These are phyloP conservation scores for Sylvilagus bachmani DNA, from an alignment of 2,113 vertebrate genomes.

Conservation along the genomic window DNA sequence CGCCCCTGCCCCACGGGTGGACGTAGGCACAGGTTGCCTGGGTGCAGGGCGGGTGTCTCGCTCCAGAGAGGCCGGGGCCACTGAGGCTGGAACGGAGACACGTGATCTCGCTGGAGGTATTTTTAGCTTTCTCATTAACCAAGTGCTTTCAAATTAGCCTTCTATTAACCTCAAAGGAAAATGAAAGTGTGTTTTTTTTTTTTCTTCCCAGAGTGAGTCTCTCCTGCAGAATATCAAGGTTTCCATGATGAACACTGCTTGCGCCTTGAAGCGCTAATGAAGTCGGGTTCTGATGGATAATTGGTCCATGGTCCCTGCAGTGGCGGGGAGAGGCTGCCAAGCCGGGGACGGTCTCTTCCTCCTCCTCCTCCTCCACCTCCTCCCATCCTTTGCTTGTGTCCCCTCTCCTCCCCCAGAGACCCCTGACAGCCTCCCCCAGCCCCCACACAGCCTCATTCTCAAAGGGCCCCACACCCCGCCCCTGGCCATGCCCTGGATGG, in stretches of 20 bases:
- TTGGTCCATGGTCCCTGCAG: background rate
- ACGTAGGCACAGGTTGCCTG: fast-evolving
- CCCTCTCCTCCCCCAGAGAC: no score
- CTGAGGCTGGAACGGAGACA: background rate
- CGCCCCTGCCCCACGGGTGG: background rate
- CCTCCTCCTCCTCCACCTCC: background rate
- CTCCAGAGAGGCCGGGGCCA: background rate
- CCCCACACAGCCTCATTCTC: background rate
- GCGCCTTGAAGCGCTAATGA: slow-evolving; percentile 83
- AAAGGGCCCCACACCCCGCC: fast-evolving
- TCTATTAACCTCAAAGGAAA: slow-evolving; percentile 91
- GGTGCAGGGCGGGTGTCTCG: fast-evolving
- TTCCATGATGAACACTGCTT: slow-evolving; percentile 83
- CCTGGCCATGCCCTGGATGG: background rate
- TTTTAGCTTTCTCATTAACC: slow-evolving; percentile 93
- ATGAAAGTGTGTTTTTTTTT: slow-evolving; percentile 83
- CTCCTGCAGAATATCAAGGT: slow-evolving; percentile 87
- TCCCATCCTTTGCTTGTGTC: background rate
- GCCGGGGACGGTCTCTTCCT: background rate
- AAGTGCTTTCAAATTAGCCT: slow-evolving; percentile 92
- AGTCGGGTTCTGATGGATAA: slow-evolving; percentile 75
- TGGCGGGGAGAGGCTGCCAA: background rate
- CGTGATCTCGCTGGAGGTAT: slow-evolving; percentile 82
- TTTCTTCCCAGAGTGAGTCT: slow-evolving; percentile 83
- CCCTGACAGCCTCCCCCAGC: no score